Percentiles rank a stretch among this genome's conserved stretches.
phyloP scores from a whole-genome alignment of 2,888 invertebrate genomes.

The Notodonta ziczac region DNA sequence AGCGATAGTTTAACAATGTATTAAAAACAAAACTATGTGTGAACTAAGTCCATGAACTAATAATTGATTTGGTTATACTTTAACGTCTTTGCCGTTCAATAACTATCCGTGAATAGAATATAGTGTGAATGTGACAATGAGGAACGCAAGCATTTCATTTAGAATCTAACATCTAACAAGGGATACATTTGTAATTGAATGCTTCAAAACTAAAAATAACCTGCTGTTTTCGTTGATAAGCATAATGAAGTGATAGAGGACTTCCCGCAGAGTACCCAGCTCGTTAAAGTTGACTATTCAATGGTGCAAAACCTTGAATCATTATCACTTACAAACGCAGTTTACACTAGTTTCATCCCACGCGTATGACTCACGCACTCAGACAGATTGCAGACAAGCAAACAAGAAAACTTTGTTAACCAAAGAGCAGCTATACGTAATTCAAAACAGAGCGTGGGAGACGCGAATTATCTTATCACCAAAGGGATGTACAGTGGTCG shows the following conservation, averaged over 20 bases:
- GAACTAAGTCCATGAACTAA: conserved; percentile 16
- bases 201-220: conserved; percentile 8
- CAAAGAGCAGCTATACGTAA: conserved; percentile 36
- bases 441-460: conserved; percentile 29
- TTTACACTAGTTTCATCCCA: conserved; percentile 54
- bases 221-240: conserved; percentile 9
- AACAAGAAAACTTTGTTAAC: conserved; percentile 48
- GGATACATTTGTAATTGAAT: conserved; percentile 10
- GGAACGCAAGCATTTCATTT: background rate
- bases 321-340: conserved; percentile 35
- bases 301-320: conserved; percentile 40
- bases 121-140: background rate
- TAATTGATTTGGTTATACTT: background rate
- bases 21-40: conserved; percentile 21
- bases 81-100: background rate
- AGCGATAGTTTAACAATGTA: conserved; percentile 13
- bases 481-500: conserved; percentile 2
- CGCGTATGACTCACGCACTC: conserved; percentile 67
- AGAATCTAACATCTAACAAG: background rate
- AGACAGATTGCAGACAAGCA: conserved; percentile 70
- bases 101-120: background rate
- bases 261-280: conserved; percentile 32
- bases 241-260: conserved; percentile 22
- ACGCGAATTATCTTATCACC: conserved; percentile 22
- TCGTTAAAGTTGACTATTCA: conserved; percentile 22